Evolutionary conservation across 2,113 vertebrate species (phyloP), one percentile per base, ranked within the genome.

Genomic region (Microcebus murinus): DNA sequence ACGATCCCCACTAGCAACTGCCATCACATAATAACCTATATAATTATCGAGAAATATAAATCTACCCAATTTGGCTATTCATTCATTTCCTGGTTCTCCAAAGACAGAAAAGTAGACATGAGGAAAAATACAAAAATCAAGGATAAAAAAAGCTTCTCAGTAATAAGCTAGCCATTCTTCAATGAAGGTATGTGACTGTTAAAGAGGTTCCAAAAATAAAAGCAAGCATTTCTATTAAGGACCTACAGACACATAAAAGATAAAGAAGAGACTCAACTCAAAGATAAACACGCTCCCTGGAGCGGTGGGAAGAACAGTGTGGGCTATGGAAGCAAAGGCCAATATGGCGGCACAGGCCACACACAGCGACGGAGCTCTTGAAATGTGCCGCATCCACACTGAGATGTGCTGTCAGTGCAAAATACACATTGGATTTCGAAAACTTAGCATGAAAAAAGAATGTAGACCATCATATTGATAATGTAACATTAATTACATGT

Each of bases 331-430:
- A 63, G 2, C 27, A 18, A 6, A 17, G 23, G 2, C 25, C 68
- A 71, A 11, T 18, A 6, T 18, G 10, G 14, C 2, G 36, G 34
- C 21, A n/a, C 23, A 81, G 34, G 36, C 4, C 59, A 86, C 27
- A 10, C 0, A 10, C 1, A 4, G 9, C 0, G 0, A 48, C 0
- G 1, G 1, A 25, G 57, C 9, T 2, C 42, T 31, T 50, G 23
- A 57, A 84, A 71, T 39, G n/a, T 39, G n/a, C 25, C 48, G 50
- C 45, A 4, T 45, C 20, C 25, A 29, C 65, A 45, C 0, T 48
- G 29, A 61, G 20, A 82, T n/a, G 8, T 17, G 15, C 67, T 87
- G 1, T 74, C 21, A 4, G 18, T 45, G 34, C 52, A 79, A 65
- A 71, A 50, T 23, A 25, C 10, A 36, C 31, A 5, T 10, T 85